Base-by-base conservation (phyloP, 2,888 invertebrate genomes). In the Dascillus cervinus region DNA sequence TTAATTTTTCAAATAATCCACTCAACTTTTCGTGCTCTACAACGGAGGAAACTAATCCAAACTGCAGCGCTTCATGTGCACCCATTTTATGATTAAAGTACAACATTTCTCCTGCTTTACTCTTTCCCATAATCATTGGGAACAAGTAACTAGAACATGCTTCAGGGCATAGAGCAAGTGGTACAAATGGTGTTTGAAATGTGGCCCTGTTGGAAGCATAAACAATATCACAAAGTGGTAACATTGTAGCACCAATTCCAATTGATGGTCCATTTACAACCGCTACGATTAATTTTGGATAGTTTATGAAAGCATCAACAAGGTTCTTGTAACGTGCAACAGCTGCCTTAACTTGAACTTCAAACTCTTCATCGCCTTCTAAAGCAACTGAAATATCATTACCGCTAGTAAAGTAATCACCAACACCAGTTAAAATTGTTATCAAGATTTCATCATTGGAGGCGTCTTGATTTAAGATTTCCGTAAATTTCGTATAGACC, bases 251-350 rank as follows among this genome's bases (percentile, higher is more conserved):
- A 22, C 82, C 82, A 46, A 97, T 81, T 13, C 97, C 97, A 46
- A 96, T 78, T 8, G 92, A 90, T 22, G 94, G 94, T 2, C 97
- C 97, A 71, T 97, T 95, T 0, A 96, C 81, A 34, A 94, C 67
- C 8, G 83, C 86, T 41, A 96, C 72, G 22, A 97, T 59, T 17
- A 92, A 66, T 65, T 97, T 98, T 0, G 89, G 86, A 60, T 88
- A 92, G 44, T 79, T 77, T 42, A 94, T 87, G 46, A 91, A 80
- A 0, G 85, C 71, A 35, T 73, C 68, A 2, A 92, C 72, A 65
- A 84, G 83, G 3, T 73, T 66, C 48, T 77, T 78, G 34, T 70
- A 66, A n/a, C n/a, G n/a, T n/a, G n/a, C n/a, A n/a, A n/a, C 5
- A 17, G 17, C 17, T 6, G 4, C 17, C 5, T 22, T 13, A 19